These are phyloP conservation scores for Torymus texanus DNA, from an alignment of 2,888 invertebrate species.

Conservation along the genomic window DNA sequence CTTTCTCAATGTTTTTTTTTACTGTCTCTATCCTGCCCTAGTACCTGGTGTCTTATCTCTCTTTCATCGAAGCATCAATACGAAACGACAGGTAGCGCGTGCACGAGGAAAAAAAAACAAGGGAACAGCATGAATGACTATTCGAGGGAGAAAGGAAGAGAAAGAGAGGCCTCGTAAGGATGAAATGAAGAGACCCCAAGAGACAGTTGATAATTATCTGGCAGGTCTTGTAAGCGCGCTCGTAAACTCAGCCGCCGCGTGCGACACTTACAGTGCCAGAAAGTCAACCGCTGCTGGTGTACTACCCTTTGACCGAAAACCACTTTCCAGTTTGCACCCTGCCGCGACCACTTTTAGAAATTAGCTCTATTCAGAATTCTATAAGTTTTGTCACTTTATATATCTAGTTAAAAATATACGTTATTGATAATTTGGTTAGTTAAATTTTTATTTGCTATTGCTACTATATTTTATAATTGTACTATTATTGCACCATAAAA, in stretches of 20 bases:
- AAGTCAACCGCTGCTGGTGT: neutral
- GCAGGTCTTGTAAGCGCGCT: slow-evolving; percentile 54
- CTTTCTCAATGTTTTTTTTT: too few relatives aligned
- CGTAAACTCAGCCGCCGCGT: slow-evolving; percentile 51
- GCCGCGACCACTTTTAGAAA: neutral
- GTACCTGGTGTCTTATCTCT: neutral
- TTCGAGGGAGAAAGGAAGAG: slow-evolving; percentile 4
- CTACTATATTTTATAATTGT: too few relatives aligned
- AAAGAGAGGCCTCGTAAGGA: slow-evolving; percentile 37
- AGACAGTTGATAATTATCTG: slow-evolving; percentile 57
- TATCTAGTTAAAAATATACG: neutral
- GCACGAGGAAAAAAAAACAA: neutral
- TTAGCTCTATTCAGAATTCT: slow-evolving; percentile 1
- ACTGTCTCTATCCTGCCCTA: too few relatives aligned
- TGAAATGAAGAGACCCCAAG: slow-evolving; percentile 47
- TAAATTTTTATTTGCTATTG: too few relatives aligned
- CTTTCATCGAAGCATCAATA: slow-evolving; percentile 36
- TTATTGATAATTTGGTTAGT: too few relatives aligned
- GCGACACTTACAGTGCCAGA: slow-evolving; percentile 2
- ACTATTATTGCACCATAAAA: too few relatives aligned
- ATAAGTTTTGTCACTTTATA: neutral
- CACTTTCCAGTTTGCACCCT: slow-evolving; percentile 21
- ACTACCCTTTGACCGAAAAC: slow-evolving; percentile 32
- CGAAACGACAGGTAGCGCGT: slow-evolving; percentile 26
- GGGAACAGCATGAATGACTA: too few relatives aligned